Conservation (phyloP, 1,140 invertebrate species). For the Saxidomus purpurata region DNA sequence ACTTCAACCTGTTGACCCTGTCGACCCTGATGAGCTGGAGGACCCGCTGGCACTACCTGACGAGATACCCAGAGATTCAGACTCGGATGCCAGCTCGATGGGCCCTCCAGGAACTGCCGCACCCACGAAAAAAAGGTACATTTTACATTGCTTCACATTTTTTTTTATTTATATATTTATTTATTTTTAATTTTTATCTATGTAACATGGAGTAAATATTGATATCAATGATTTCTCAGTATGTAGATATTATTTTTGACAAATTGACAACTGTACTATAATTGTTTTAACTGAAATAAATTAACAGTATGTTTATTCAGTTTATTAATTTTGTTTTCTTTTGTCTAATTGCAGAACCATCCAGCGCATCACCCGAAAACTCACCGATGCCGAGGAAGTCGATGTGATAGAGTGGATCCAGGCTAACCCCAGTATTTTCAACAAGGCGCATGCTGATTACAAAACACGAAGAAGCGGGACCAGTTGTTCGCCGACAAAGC, state of each 20-base stretch:
- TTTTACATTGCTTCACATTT: conserved; percentile 53
- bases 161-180: conserved; percentile 51
- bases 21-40: conserved; percentile 48
- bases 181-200: conserved; percentile 44
- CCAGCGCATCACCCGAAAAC: conserved; percentile 57
- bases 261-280: conserved; percentile 49
- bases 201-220: conserved; percentile 52
- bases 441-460: conserved; percentile 54
- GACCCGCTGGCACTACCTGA: conserved; percentile 47
- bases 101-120: conserved; percentile 37
- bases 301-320: conserved; percentile 58
- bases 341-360: conserved; percentile 57
- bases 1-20: conserved; percentile 52
- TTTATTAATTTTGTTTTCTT: conserved; percentile 60
- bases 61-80: conserved; percentile 48
- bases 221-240: conserved; percentile 52
- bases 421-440: conserved; percentile 53
- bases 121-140: conserved; percentile 55
- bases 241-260: conserved; percentile 54
- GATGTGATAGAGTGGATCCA: conserved; percentile 56
- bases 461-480: conserved; percentile 35
- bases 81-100: conserved; percentile 55
- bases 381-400: conserved; percentile 53
- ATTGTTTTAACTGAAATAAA: too few relatives aligned
- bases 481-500: conserved; percentile 55